Conservation (phyloP, 2,888 invertebrate genomes). For the Cryptops parisi region DNA sequence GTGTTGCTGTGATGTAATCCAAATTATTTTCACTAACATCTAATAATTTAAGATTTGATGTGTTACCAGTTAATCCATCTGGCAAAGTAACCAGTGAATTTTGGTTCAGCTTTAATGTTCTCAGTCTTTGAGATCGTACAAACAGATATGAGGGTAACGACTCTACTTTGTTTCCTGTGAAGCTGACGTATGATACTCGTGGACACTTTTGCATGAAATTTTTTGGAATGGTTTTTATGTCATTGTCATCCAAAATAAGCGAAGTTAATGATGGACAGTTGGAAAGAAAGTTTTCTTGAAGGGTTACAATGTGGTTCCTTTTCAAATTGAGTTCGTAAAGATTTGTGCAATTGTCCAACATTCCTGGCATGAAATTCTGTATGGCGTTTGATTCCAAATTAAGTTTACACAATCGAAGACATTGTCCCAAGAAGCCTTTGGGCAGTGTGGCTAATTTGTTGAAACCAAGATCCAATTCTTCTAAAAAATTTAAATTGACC, state of each 20-base stretch:
- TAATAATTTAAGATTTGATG: not conserved
- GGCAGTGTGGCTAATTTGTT: conserved; percentile 15
- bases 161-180: not conserved
- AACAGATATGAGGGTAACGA: not conserved
- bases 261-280: not conserved
- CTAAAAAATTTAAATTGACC: conserved; percentile 17
- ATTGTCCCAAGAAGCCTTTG: not conserved
- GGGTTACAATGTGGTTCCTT: not conserved
- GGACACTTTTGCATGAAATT: not conserved
- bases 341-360: conserved; percentile 2
- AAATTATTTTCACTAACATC: conserved; percentile 1
- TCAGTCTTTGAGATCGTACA: not conserved
- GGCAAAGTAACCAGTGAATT: not conserved
- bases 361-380: not conserved
- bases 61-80: not conserved
- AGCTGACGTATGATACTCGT: not conserved
- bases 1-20: not conserved
- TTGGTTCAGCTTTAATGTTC: not conserved
- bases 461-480: conserved; percentile 19
- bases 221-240: not conserved
- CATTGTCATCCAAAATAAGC: not conserved
- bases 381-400: not conserved
- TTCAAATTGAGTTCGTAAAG: not conserved
- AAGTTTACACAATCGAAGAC: not conserved
- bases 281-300: not conserved